A percentile compares a stretch with the other conserved stretches of the same genome.
These are phyloP conservation scores for Bos javanicus DNA, from an alignment of 2,113 vertebrate genomes.

Conservation along the genomic window DNA sequence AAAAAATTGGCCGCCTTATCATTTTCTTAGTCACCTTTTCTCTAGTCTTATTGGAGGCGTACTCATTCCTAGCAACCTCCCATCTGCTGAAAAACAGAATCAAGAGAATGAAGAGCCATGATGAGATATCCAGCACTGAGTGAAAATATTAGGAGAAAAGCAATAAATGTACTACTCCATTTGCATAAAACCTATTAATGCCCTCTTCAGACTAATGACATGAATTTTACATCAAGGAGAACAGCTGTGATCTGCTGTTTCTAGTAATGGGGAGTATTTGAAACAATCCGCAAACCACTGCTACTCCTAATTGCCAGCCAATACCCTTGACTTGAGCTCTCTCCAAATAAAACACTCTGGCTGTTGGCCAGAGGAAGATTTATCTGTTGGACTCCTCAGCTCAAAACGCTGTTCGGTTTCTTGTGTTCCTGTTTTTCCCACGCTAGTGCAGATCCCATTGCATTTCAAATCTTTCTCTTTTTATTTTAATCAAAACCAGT, in stretches of 20 bases:
- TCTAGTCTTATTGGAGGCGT: constrained; percentile 8
- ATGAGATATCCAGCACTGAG: background rate
- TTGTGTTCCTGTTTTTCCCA: background rate
- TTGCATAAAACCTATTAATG: constrained; percentile 10
- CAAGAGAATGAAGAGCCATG: background rate
- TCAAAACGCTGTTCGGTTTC: background rate
- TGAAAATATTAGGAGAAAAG: background rate
- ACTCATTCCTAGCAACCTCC: constrained; percentile 48
- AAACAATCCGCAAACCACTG: constrained; percentile 7
- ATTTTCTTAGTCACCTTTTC: constrained; percentile 61
- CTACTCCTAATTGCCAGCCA: background rate
- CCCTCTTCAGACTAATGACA: constrained; percentile 22
- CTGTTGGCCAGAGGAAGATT: background rate
- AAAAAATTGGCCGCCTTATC: constrained; percentile 14
- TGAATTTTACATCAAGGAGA: background rate
- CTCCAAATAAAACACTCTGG: background rate
- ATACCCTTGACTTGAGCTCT: background rate
- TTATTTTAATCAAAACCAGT: background rate
- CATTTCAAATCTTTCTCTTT: background rate
- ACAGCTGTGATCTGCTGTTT: constrained; percentile 26
- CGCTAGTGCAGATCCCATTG: background rate
- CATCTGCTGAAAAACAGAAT: constrained; percentile 55
- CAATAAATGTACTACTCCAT: background rate
- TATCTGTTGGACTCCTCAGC: background rate
- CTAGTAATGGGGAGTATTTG: background rate